These are phyloP conservation scores for Ptychobarbus kaznakovi DNA, from an alignment of 2,797 vertebrate genomes.

Conservation along the genomic window DNA sequence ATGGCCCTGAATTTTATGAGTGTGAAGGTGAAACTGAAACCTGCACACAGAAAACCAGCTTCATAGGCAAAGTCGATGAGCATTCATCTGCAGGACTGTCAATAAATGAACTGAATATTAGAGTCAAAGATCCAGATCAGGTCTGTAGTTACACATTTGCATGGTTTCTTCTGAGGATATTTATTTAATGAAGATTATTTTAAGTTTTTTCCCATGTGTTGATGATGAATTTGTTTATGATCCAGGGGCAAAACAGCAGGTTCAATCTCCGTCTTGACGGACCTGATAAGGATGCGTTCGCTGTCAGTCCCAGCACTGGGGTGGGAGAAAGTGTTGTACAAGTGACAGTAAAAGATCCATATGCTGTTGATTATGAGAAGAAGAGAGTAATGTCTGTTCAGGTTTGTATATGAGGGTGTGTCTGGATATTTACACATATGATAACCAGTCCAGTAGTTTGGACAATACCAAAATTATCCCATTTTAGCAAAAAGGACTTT, in stretches of 20 bases:
- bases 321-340: conserved; percentile 74
- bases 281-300: conserved; percentile 75
- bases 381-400: conserved; percentile 75
- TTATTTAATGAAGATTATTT: neutral
- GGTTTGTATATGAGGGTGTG: conserved; percentile 72
- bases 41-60: conserved; percentile 72
- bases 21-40: conserved; percentile 67
- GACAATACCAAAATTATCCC: neutral
- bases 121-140: conserved; percentile 83
- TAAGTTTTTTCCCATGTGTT: neutral
- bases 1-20: conserved; percentile 85
- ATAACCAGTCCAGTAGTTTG: neutral
- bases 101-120: conserved; percentile 79
- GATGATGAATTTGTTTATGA: neutral
- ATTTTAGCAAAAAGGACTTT: too few species aligned
- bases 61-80: conserved; percentile 81
- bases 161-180: neutral
- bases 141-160: conserved; percentile 64
- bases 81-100: conserved; percentile 75
- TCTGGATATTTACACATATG: conserved; percentile 2
- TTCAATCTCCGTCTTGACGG: conserved; percentile 80
- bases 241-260: conserved; percentile 75
- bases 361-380: conserved; percentile 84
- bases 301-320: conserved; percentile 73
- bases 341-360: conserved; percentile 76